Percentiles rank a stretch among this genome's conserved stretches.
phyloP scores from a whole-genome alignment of 2,888 invertebrate genomes.

The Drosophila buzzatii region DNA sequence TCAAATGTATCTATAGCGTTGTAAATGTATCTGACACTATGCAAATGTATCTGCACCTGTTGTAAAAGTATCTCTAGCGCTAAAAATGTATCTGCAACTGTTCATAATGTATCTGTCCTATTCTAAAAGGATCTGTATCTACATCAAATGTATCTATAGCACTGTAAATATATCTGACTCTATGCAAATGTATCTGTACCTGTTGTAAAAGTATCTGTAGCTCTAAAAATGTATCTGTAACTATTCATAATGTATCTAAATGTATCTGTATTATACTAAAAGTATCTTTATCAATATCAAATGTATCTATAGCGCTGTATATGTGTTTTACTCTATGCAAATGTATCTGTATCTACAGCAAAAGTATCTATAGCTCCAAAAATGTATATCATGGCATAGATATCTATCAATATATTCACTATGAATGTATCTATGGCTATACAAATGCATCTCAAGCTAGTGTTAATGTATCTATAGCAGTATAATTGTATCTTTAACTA shows the following conservation, averaged over 20 bases:
- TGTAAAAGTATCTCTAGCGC: neutral
- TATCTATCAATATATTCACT: neutral
- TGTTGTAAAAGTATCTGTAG: slow-evolving; percentile 3
- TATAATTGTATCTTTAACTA: too few species aligned
- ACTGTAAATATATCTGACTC: neutral
- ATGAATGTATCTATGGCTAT: slow-evolving; percentile 12
- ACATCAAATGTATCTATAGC: neutral
- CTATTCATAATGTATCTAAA: neutral
- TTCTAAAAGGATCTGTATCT: neutral
- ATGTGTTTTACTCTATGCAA: too few species aligned
- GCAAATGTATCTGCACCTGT: neutral
- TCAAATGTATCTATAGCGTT: neutral
- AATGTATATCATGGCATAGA: neutral
- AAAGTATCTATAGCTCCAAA: slow-evolving; percentile 11
- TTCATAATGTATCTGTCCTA: too few species aligned
- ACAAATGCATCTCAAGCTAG: neutral
- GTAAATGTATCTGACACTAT: neutral
- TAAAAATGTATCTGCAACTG: neutral
- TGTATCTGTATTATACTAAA: neutral
- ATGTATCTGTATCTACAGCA: neutral
- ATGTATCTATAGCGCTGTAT: slow-evolving; percentile 16
- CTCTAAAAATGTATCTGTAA: neutral
- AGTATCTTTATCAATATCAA: neutral
- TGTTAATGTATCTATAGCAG: neutral
- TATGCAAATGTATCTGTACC: neutral